Base-by-base conservation (phyloP, 2,888 invertebrate genomes). In the Didymodactylos carnosus region DNA sequence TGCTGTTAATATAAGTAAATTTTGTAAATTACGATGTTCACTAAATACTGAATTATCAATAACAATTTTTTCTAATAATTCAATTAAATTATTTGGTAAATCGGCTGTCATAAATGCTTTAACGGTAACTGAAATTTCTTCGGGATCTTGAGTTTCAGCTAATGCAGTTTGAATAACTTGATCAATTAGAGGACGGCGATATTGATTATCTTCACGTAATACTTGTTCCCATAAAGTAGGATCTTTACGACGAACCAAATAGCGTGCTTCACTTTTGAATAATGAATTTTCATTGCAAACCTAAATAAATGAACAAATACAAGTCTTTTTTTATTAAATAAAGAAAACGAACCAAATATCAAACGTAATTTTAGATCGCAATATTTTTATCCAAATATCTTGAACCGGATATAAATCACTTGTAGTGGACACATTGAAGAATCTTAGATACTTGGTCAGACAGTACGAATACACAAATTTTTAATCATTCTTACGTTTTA, bases 81-180 rank as follows among this genome's bases (percentile, higher is more conserved):
- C 98, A 78, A 98, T 98, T 75, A 98, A 86, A 84, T 99, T 98
- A 81, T 99, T 98, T 46, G 98, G 98, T 80, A 98, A 86, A 85
- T 98, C 97, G 19, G 98, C 97, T 0, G 95, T 94, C 97, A 99
- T 98, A 86, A 98, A 98, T 0, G 98, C 97, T 83, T 98, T 98
- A 13, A 98, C 98, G 0, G 98, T 95, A 0, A 95, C 94, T 0
- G 95, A 95, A 80, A 99, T 98, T 82, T 98, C 98, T 83, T 99
- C 98, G 0, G 98, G 95, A 84, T 98, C 97, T 86, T 98, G 97
- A 0, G 98, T 98, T 83, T 98, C 98, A 0, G 93, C 94, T 16
- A 98, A 86, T 0, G 98, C 98, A 6, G 97, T 99, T 85, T 98
- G 97, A 10, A 98, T 97, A 46, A 95, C 92, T 87, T 92, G 92